These are phyloP conservation scores for Zhengitettix transpicula DNA, from an alignment of 2,888 invertebrate genomes.

Conservation along the genomic window DNA sequence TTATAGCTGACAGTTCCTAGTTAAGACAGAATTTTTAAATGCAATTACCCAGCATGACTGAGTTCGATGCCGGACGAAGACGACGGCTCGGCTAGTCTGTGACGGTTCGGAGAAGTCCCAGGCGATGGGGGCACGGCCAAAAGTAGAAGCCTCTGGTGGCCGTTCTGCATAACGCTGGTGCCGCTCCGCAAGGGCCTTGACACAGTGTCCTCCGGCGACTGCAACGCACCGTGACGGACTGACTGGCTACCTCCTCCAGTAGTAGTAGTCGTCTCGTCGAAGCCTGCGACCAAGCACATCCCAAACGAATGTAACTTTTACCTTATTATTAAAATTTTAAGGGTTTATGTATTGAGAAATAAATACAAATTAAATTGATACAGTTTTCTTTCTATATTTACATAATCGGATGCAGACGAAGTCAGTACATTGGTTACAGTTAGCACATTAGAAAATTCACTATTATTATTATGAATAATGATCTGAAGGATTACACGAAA, in stretches of 20 bases:
- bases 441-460: no score
- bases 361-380: no score
- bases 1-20: no score
- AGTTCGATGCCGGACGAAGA: constrained; percentile 31
- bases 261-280: background rate
- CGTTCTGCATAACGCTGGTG: background rate
- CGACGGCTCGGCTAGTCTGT: constrained; percentile 25
- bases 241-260: background rate
- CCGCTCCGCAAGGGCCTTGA: constrained; percentile 10
- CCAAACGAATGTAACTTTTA: no score
- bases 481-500: no score
- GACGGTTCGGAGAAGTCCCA: constrained; percentile 10
- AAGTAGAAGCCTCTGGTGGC: constrained; percentile 12
- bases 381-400: no score
- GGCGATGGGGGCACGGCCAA: constrained; percentile 7
- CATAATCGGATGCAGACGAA: no score
- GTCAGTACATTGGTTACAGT: no score
- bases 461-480: no score
- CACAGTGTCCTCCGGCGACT: constrained; percentile 1
- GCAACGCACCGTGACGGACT: background rate
- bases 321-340: no score
- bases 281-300: background rate
- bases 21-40: background rate
- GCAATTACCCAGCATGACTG: constrained; percentile 1
- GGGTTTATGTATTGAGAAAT: no score